Base-by-base conservation (phyloP, 2,113 vertebrate genomes). In the Odontophorus gujanensis region DNA sequence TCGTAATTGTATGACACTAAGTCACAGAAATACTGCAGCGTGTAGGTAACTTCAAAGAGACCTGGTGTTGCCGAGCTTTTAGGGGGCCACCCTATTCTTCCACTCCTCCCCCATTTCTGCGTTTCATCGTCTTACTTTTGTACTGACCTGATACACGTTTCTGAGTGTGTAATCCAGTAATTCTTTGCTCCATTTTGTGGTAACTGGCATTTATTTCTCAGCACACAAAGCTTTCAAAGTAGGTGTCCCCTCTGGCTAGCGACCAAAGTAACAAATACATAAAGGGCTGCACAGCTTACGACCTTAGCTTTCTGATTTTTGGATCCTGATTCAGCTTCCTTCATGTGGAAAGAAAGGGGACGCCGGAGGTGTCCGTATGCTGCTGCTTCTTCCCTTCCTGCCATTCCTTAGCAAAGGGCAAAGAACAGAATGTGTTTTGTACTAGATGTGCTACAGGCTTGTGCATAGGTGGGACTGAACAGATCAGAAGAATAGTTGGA, bases 141-240 rank as follows among this genome's bases (percentile, higher is more conserved):
- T 28, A 40, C 16, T 26, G 34, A 8, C 34, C 11, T 3, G 0
- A 4, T 24, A 24, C 0, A 0, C 6, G 14, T 42, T 88, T 48
- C 34, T 40, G 53, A 77, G 26, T 9, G 32, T 74, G 36, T 45
- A 72, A 3, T 68, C n/a, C 38, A 28, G 0, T 26, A 59, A 30
- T 75, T 38, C 74, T 85, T 24, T 45, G 26, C 55, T 92, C 48
- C 26, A 7, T 72, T 21, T 61, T 82, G 47, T 2, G 71, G 2
- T 47, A 61, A 30, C 15, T 61, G 36, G 2, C 30, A 22, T 72
- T 89, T 76, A 36, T 76, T 89, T 66, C 48, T 73, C 59, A 48
- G 59, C 21, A 65, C 36, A 20, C 36, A 53, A 69, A 85, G 24
- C 45, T 82, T 79, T 81, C 42, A 17, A 75, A 84, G 13, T 61